These are phyloP conservation scores for Neuroterus valhalla DNA, from an alignment of 1,140 invertebrate species.

Conservation along the genomic window DNA sequence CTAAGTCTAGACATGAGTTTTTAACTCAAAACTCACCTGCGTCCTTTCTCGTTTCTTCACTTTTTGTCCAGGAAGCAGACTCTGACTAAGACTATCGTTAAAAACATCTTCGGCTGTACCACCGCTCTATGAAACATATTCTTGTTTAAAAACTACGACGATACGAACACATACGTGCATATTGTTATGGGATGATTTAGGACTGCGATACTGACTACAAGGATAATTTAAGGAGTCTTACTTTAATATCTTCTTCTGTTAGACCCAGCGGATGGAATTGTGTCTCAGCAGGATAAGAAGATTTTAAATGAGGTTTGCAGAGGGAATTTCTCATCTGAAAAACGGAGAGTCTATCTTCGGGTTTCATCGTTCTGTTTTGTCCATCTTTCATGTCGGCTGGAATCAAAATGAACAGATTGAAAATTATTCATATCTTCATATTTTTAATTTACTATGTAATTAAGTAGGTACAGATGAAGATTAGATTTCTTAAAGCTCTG, in stretches of 20 bases:
- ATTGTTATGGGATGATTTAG: background rate
- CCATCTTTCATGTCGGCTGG: slow-evolving; percentile 78
- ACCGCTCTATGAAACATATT: slow-evolving; percentile 70
- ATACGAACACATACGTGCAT: background rate
- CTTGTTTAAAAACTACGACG: slow-evolving; percentile 13
- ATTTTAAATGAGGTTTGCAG: slow-evolving; percentile 90
- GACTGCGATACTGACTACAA: background rate
- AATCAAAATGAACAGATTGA: slow-evolving; percentile 34
- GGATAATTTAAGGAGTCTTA: slow-evolving; percentile 63
- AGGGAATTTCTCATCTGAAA: slow-evolving; percentile 89
- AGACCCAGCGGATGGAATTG: slow-evolving; percentile 78
- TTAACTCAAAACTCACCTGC: slow-evolving; percentile 59
- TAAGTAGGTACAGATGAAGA: too few species aligned
- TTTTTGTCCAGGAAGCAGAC: slow-evolving; percentile 77
- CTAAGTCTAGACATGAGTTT: slow-evolving; percentile 34
- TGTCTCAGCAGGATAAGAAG: slow-evolving; percentile 91
- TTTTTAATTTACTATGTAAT: too few species aligned
- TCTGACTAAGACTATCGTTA: slow-evolving; percentile 78
- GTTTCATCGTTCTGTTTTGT: slow-evolving; percentile 47
- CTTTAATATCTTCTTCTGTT: slow-evolving; percentile 86
- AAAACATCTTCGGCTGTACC: slow-evolving; percentile 71
- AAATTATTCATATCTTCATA: too few species aligned
- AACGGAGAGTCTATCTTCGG: slow-evolving; percentile 79
- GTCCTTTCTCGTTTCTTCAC: slow-evolving; percentile 77
- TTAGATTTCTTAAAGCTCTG: too few species aligned